phyloP scores from a whole-genome alignment of 2,797 vertebrate genomes.

The Galagoides demidoff region DNA sequence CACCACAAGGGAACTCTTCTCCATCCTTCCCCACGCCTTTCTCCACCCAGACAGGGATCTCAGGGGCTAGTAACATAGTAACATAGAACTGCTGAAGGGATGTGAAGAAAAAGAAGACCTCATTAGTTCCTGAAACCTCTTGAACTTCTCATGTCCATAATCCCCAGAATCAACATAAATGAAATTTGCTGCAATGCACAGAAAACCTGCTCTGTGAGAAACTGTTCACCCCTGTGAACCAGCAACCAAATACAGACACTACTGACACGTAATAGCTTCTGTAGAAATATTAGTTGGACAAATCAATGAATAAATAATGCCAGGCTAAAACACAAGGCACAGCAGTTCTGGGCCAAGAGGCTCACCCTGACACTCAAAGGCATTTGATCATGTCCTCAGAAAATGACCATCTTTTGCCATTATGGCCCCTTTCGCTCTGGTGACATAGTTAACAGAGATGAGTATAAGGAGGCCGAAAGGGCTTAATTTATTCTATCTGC shows the following conservation, averaged over 20 bases:
- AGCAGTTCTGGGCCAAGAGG: not conserved
- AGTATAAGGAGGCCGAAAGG: not conserved
- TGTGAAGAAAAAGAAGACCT: not conserved
- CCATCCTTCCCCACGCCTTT: not conserved
- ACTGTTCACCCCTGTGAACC: not conserved
- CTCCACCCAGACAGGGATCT: not conserved
- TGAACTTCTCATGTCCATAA: not conserved
- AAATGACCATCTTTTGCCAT: not conserved
- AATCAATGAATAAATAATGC: not conserved
- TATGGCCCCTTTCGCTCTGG: not conserved
- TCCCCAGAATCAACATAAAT: not conserved
- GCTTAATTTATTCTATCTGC: conserved; percentile 44
- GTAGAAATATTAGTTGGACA: not conserved
- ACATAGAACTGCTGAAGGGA: not conserved
- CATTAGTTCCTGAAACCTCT: not conserved
- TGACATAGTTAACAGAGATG: not conserved
- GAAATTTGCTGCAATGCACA: not conserved
- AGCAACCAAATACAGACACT: not conserved
- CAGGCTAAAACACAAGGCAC: not conserved
- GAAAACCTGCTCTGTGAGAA: not conserved
- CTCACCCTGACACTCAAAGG: not conserved
- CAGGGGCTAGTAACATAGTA: not conserved
- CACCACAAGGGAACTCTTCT: not conserved
- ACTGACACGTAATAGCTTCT: rapidly evolving
- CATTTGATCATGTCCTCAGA: not conserved